Conservation (phyloP, 2,113 vertebrate species). For the Lethenteron reissneri region DNA sequence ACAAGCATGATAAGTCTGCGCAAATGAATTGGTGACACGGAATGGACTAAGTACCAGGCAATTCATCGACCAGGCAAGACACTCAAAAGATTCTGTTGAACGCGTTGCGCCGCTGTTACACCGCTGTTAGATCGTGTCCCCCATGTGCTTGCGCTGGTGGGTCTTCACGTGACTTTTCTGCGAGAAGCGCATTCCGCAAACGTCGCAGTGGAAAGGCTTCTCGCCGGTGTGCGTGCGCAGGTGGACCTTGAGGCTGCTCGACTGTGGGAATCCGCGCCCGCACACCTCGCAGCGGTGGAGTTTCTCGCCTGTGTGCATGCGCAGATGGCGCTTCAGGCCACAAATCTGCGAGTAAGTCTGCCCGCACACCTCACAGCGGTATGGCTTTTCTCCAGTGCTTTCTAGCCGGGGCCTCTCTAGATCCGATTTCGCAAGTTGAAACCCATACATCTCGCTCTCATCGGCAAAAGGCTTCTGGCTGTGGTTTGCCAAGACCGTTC, state of each 20-base stretch:
- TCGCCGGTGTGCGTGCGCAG: slow-evolving; percentile 5
- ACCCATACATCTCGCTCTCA: too few species aligned
- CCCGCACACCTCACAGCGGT: slow-evolving; percentile 1
- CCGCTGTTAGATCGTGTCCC: too few species aligned
- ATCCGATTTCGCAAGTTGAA: too few species aligned
- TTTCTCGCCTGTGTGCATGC: neutral
- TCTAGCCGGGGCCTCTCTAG: neutral
- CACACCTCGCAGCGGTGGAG: neutral
- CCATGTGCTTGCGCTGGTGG: neutral
- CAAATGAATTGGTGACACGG: too few species aligned
- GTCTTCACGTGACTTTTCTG: slow-evolving; percentile 1
- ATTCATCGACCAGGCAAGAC: too few species aligned
- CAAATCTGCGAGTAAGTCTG: neutral
- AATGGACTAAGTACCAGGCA: too few species aligned
- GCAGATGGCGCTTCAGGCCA: neutral
- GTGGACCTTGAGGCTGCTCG: neutral
- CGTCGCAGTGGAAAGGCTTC: neutral
- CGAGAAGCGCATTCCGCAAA: neutral
- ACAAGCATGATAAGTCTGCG: too few species aligned
- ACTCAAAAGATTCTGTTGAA: too few species aligned
- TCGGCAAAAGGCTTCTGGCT: too few species aligned
- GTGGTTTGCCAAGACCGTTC: too few species aligned
- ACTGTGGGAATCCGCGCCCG: neutral
- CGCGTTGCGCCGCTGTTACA: too few species aligned
- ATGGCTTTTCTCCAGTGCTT: neutral